Conservation (phyloP, 2,797 vertebrate species). For the Chaetodon trifasciatus region DNA sequence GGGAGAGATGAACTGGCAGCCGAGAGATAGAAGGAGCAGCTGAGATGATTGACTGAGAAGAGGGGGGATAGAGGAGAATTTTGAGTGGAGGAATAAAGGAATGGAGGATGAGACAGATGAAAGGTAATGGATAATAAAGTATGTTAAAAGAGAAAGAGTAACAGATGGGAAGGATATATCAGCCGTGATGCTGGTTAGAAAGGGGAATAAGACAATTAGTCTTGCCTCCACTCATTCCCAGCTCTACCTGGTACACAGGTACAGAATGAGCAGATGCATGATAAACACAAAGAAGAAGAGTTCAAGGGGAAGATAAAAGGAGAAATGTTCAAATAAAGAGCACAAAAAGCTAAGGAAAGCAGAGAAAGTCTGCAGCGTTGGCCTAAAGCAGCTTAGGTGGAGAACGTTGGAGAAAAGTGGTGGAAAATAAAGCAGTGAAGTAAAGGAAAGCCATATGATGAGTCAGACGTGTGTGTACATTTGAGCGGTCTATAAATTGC, state of each 20-base stretch:
- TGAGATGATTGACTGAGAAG: slow-evolving; percentile 35
- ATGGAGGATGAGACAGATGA: slow-evolving; percentile 2
- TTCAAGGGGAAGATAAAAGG: slow-evolving; percentile 11
- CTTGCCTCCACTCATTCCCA: slow-evolving; percentile 3
- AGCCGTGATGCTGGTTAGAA: slow-evolving; percentile 17
- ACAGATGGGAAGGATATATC: slow-evolving; percentile 17
- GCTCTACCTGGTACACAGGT: background rate
- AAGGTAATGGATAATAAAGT: slow-evolving; percentile 32
- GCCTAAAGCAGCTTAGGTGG: slow-evolving; percentile 8
- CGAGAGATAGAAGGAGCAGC: slow-evolving; percentile 29
- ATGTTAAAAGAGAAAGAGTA: slow-evolving; percentile 11
- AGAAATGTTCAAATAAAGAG: background rate
- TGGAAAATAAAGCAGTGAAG: slow-evolving; percentile 40
- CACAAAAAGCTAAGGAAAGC: background rate
- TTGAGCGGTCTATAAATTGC: slow-evolving; percentile 66
- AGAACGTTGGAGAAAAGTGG: slow-evolving; percentile 22
- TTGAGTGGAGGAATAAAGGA: slow-evolving; percentile 29
- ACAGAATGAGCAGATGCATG: no score
- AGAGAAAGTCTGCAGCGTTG: slow-evolving; percentile 33
- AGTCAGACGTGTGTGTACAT: slow-evolving; percentile 57
- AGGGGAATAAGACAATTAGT: slow-evolving; percentile 36
- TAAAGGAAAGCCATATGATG: slow-evolving; percentile 50
- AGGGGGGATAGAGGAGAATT: slow-evolving; percentile 23
- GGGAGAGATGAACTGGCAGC: slow-evolving; percentile 42
- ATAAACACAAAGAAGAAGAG: slow-evolving; percentile 14